These are phyloP conservation scores for Thymelicus acteon DNA, from an alignment of 2,888 invertebrate genomes.

Conservation along the genomic window DNA sequence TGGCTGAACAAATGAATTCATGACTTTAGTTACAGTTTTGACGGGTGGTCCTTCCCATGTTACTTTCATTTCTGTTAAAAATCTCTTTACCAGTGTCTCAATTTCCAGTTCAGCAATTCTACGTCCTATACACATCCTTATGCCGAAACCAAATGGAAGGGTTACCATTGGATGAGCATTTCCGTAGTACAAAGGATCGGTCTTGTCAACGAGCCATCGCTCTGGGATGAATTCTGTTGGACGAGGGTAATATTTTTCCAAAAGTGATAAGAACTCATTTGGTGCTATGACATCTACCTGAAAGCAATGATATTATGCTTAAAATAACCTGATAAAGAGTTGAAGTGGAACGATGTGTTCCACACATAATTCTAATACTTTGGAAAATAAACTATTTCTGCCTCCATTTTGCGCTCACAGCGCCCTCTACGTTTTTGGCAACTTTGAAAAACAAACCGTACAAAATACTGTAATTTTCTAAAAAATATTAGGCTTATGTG, in stretches of 20 bases:
- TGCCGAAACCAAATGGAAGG: slow-evolving; percentile 88
- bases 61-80: slow-evolving; percentile 60
- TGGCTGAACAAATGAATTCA: slow-evolving; percentile 65
- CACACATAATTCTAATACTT: too few species aligned
- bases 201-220: slow-evolving; percentile 87
- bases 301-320: slow-evolving; percentile 45
- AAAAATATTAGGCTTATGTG: too few species aligned
- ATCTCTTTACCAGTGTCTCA: slow-evolving; percentile 75
- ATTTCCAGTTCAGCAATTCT: slow-evolving; percentile 90
- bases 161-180: slow-evolving; percentile 85
- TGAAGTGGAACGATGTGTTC: too few species aligned
- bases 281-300: slow-evolving; percentile 91
- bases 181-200: slow-evolving; percentile 70
- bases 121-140: slow-evolving; percentile 88
- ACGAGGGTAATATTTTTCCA: slow-evolving; percentile 82
- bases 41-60: slow-evolving; percentile 72
- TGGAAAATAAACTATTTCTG: too few species aligned
- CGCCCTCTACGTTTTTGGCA: too few species aligned
- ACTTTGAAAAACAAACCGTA: too few species aligned
- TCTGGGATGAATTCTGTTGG: slow-evolving; percentile 86
- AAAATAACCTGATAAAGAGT: too few species aligned
- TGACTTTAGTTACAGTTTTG: slow-evolving; percentile 57
- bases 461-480: too few species aligned
- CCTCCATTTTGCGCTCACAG: too few species aligned
- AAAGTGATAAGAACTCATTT: slow-evolving; percentile 86